These are phyloP conservation scores for Microtus oregoni DNA, from an alignment of 2,113 vertebrate genomes.

Conservation along the genomic window DNA sequence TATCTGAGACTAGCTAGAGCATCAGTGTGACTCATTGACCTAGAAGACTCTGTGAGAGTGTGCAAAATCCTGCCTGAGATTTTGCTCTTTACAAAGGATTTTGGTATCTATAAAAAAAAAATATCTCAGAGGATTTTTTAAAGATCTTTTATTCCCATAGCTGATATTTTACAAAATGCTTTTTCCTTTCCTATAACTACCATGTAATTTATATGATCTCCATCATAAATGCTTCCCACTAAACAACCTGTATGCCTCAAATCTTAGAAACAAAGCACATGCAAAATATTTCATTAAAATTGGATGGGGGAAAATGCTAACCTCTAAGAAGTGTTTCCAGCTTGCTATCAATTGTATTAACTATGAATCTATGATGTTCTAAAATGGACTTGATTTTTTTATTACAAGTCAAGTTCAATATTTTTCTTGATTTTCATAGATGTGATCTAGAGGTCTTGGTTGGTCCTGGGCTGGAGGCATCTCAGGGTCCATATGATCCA, in stretches of 20 bases:
- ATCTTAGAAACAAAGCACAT: conserved; percentile 51
- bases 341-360: not conserved
- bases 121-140: not conserved
- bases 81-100: conserved; percentile 37
- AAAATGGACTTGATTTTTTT: not conserved
- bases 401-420: not conserved
- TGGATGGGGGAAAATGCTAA: not conserved
- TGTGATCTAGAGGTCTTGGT: not conserved
- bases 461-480: not conserved
- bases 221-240: conserved; percentile 38
- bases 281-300: conserved; percentile 54
- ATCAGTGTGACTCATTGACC: accelerated
- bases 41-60: not conserved
- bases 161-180: conserved; percentile 59
- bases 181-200: conserved; percentile 42
- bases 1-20: not conserved
- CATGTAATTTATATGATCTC: conserved; percentile 43
- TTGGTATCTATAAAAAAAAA: not conserved
- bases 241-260: conserved; percentile 23
- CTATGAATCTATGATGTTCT: not conserved
- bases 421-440: not conserved
- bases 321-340: not conserved
- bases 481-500: not conserved
- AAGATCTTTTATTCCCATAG: conserved; percentile 40
- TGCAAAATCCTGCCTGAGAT: not conserved